Evolutionary conservation across 2,113 vertebrate species (phyloP).

Genomic region (Atlantisia rogersi): DNA sequence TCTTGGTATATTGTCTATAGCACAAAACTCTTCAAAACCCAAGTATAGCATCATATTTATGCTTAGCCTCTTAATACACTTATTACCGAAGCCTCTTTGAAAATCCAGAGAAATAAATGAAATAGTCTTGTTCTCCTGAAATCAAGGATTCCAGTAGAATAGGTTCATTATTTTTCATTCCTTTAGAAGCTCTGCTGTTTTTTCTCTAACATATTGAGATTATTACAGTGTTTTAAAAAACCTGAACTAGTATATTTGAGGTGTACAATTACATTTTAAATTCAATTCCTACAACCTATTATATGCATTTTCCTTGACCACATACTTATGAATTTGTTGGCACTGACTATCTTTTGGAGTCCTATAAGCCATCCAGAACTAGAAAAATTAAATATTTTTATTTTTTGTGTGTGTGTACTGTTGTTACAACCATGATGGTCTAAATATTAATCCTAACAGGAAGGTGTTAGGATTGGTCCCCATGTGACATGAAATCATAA

Average conservation of each 20-base stretch:
- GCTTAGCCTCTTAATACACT: not conserved
- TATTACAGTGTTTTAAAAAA: not conserved
- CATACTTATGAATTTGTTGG: not conserved
- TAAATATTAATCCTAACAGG: not conserved
- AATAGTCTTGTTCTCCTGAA: not conserved
- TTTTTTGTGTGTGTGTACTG: not conserved
- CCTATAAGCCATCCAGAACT: not conserved
- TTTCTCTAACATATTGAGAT: not conserved
- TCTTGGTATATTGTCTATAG: not conserved
- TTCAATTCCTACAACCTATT: not conserved
- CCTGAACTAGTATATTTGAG: rapidly evolving
- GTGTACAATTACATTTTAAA: not conserved
- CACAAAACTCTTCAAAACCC: not conserved
- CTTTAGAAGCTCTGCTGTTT: not conserved
- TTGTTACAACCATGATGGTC: not conserved
- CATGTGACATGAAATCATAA: not conserved
- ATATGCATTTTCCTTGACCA: not conserved
- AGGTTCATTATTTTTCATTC: not conserved
- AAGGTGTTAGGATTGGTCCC: not conserved
- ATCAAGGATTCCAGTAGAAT: not conserved
- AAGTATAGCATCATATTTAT: not conserved
- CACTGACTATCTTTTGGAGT: not conserved
- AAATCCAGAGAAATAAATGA: not conserved
- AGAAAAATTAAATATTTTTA: not conserved
- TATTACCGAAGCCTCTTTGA: not conserved